Percentiles rank a stretch among this genome's conserved stretches.
These are phyloP conservation scores for Heteractis magnifica DNA, from an alignment of 92 coral and sea anemone genomes.

Conservation along the genomic window DNA sequence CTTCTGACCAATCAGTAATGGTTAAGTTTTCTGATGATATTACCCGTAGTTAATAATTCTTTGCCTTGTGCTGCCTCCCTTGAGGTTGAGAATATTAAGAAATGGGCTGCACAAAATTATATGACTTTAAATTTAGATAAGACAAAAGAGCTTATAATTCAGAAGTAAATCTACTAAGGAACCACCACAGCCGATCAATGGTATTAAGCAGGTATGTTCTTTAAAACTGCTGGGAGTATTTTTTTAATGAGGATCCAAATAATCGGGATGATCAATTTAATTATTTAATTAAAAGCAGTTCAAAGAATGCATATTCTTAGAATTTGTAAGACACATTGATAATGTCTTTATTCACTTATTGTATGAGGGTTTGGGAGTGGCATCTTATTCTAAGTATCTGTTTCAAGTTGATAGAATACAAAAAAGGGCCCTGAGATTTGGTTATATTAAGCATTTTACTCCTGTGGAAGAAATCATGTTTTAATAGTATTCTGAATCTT, in stretches of 20 bases:
- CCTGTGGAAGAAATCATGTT: conserved; percentile 16
- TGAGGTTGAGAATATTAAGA: neutral
- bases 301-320: conserved; percentile 31
- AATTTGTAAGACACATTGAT: conserved; percentile 30
- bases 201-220: too few species aligned
- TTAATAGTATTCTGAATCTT: too few species aligned
- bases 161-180: conserved; percentile 17
- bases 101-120: conserved; percentile 5
- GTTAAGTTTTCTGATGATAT: too few species aligned
- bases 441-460: conserved; percentile 9
- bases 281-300: conserved; percentile 26
- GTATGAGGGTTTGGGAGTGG: conserved; percentile 36
- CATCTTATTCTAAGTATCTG: conserved; percentile 8
- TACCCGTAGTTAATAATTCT: too few species aligned
- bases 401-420: conserved; percentile 19
- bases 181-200: too few species aligned
- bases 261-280: conserved; percentile 24
- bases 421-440: conserved; percentile 33
- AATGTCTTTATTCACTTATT: conserved; percentile 32
- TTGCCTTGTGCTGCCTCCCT: too few species aligned
- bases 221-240: conserved; percentile 14
- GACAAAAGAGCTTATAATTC: conserved; percentile 22
- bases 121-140: conserved; percentile 26
- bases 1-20: too few species aligned
- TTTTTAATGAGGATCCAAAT: conserved; percentile 14